Base-by-base conservation (phyloP, 2,888 invertebrate genomes). In the Mimas tiliae region DNA sequence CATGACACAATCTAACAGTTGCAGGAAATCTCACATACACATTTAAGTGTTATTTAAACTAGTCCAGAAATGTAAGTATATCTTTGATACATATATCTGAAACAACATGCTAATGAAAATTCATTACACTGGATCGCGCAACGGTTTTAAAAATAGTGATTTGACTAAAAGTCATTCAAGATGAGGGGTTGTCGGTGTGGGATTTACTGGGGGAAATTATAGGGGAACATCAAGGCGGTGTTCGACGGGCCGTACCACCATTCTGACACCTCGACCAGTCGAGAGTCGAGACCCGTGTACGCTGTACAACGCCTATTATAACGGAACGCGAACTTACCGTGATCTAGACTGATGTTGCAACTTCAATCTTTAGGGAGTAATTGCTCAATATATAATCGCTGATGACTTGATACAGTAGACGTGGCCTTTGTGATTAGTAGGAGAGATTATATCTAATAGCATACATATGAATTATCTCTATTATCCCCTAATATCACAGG, bases 311-410 rank as follows among this genome's bases (percentile, higher is more conserved):
- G 78, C 81, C 86, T 84, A 90, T 92, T 91, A 91, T 92, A 91
- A 91, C 91, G 91, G 91, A 84, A 87, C 80, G 72, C 74, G 74
- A 78, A 75, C 80, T 80, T 78, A 81, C 78, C 79, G 75, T 71
- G 75, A 73, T 75, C 71, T 74, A 70, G 75, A 75, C 78, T 73
- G 75, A 67, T 71, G 63, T 75, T 74, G 74, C 76, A 79, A 76
- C 77, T 81, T 77, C 81, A 76, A 80, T 82, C 75, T 75, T 78
- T 77, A 76, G 76, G 80, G 75, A 81, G 85, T 91, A 90, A 91
- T 90, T 88, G 87, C 88, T 87, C 87, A 19, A 87, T 86, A 88
- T 84, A 85, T 87, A 90, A 87, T 81, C 81, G 82, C 81, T 78
- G 79, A 81, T 80, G 85, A 79, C 83, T 81, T 73, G 81, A 62